Conservation (phyloP, 2,113 vertebrate species). For the Catharus fuscescens region DNA sequence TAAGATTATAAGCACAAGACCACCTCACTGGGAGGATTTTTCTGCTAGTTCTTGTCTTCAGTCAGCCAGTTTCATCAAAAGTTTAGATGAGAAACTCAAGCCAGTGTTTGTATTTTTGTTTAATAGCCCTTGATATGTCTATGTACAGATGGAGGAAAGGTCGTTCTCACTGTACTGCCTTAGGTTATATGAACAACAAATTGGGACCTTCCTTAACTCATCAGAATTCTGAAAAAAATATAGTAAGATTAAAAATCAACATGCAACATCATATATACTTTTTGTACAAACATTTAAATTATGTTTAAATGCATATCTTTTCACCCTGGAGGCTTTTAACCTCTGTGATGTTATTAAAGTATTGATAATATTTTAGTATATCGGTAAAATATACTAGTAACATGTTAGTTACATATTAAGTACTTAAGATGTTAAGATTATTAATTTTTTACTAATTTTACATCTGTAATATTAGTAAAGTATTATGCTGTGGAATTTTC, state of each 20-base stretch:
- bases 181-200: neutral
- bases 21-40: neutral
- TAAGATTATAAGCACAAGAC: neutral
- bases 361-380: neutral
- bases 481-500: neutral
- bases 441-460: neutral
- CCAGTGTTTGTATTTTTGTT: neutral
- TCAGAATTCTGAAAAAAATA: too few relatives aligned
- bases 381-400: neutral
- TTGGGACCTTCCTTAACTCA: neutral
- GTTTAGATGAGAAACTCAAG: neutral
- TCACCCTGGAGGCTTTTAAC: neutral
- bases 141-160: neutral
- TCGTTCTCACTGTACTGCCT: neutral
- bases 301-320: neutral
- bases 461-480: neutral
- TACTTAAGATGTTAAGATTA: neutral
- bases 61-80: neutral
- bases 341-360: neutral
- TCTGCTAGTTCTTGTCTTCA: neutral
- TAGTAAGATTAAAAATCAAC: neutral
- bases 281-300: neutral
- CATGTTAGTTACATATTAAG: too few relatives aligned
- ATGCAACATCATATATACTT: neutral
- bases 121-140: neutral